Conservation (phyloP, 2,888 invertebrate genomes). For the Neelides folsomi region DNA sequence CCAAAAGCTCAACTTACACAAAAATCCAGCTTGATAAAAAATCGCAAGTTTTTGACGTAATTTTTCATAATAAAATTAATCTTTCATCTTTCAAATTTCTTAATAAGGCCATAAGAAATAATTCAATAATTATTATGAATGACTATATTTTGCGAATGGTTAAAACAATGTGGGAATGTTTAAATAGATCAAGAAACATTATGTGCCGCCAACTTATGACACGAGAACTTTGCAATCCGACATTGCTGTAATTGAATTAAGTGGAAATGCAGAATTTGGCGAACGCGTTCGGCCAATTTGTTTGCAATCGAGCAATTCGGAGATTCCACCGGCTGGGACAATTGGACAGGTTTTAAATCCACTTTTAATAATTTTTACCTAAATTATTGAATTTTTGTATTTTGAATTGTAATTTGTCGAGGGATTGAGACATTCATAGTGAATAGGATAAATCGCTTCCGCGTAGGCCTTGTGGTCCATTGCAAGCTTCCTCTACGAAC, state of each 20-base stretch:
- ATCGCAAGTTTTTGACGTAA: conserved; percentile 11
- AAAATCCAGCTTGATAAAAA: not conserved
- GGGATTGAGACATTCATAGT: no score
- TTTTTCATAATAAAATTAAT: not conserved
- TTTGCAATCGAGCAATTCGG: not conserved
- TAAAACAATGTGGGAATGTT: not conserved
- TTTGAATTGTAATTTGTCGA: no score
- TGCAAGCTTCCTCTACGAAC: no score
- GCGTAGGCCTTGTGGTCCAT: no score
- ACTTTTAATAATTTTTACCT: no score
- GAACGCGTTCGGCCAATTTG: conserved; percentile 13
- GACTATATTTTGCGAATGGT: not conserved
- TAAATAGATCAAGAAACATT: conserved; percentile 8
- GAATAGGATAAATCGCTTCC: no score
- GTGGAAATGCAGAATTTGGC: conserved; percentile 7
- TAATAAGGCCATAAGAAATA: no score
- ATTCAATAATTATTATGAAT: no score
- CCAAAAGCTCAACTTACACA: conserved; percentile 8
- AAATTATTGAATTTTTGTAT: no score
- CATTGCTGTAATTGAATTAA: conserved; percentile 11
- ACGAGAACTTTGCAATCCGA: conserved; percentile 13
- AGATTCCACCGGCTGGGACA: conserved; percentile 5
- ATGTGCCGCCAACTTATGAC: conserved; percentile 15
- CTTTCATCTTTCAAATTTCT: no score
- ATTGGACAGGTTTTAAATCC: conserved; percentile 6